Conservation (phyloP, 2,113 vertebrate genomes). For the Ivindomyrus marchei region DNA sequence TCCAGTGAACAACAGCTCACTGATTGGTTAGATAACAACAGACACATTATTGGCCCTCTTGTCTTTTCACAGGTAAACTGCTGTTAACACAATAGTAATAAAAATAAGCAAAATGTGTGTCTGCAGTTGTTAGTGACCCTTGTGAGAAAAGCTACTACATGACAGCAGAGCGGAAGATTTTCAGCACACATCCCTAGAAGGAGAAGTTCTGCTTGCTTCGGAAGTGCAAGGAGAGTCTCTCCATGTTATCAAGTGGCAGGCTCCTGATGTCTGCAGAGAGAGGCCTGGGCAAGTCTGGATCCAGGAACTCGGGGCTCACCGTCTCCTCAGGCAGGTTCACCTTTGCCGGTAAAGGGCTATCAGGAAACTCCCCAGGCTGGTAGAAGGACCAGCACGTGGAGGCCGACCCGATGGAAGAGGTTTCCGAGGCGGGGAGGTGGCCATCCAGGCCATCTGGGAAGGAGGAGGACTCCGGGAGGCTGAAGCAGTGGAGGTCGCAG, state of each 20-base stretch:
- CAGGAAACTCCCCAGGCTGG: neutral
- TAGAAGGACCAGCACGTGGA: slow-evolving; percentile 33
- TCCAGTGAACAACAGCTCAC: neutral
- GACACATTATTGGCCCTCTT: neutral
- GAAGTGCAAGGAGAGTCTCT: slow-evolving; percentile 44
- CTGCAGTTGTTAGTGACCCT: neutral
- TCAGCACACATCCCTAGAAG: slow-evolving; percentile 26
- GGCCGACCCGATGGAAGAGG: slow-evolving; percentile 26
- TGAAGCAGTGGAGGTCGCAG: slow-evolving; percentile 35
- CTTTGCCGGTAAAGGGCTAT: slow-evolving; percentile 11
- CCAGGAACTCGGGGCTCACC: slow-evolving; percentile 40
- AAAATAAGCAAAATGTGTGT: neutral
- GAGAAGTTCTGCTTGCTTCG: slow-evolving; percentile 48
- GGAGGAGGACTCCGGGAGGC: slow-evolving; percentile 34
- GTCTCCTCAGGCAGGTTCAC: slow-evolving; percentile 65
- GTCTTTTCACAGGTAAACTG: neutral
- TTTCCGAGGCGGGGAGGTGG: neutral
- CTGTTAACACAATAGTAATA: neutral
- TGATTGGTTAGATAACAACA: neutral
- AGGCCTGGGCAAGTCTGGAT: slow-evolving; percentile 27
- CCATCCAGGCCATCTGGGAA: slow-evolving; percentile 32
- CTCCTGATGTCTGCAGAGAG: slow-evolving; percentile 44
- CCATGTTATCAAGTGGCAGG: slow-evolving; percentile 36
- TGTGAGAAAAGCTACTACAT: neutral
- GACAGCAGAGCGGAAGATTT: neutral